Evolutionary conservation across 1,140 invertebrate genomes (phyloP).

Genomic region (Pissodes strobi): DNA sequence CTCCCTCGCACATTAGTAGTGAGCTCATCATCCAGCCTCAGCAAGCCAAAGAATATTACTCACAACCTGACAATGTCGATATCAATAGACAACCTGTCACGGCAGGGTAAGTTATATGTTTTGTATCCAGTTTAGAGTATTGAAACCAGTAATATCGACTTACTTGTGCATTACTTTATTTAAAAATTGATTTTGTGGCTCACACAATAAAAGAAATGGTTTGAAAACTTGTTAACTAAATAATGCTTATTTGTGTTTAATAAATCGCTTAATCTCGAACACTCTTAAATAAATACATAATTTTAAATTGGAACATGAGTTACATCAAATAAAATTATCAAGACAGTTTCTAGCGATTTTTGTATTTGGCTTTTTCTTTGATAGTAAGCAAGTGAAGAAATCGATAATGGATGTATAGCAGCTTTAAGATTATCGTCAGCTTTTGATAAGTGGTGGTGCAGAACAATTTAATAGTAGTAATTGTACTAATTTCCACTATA

Average conservation of each 20-base stretch:
- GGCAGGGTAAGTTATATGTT: constrained; percentile 74
- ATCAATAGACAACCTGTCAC: constrained; percentile 82
- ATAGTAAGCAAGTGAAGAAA: too few species aligned
- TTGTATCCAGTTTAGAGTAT: neutral
- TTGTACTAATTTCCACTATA: too few species aligned
- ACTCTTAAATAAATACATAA: neutral
- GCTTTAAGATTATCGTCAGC: neutral
- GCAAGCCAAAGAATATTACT: constrained; percentile 57
- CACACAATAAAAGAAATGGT: constrained; percentile 1
- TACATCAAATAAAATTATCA: constrained; percentile 20
- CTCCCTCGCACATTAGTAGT: constrained; percentile 57
- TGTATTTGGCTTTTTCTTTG: neutral
- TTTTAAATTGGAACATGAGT: neutral
- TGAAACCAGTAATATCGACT: neutral
- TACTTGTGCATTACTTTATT: neutral
- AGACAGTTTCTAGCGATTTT: constrained; percentile 21
- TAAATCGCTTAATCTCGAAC: neutral
- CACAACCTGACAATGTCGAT: constrained; percentile 77
- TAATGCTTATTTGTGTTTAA: constrained; percentile 17
- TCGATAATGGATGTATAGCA: too few species aligned
- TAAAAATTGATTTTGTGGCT: constrained; percentile 8
- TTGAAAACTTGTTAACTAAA: neutral
- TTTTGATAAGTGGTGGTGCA: too few species aligned
- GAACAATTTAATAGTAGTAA: too few species aligned
- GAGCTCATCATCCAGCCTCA: constrained; percentile 59